Base-by-base conservation (phyloP, 2,797 vertebrate genomes). In the Karalla daura region DNA sequence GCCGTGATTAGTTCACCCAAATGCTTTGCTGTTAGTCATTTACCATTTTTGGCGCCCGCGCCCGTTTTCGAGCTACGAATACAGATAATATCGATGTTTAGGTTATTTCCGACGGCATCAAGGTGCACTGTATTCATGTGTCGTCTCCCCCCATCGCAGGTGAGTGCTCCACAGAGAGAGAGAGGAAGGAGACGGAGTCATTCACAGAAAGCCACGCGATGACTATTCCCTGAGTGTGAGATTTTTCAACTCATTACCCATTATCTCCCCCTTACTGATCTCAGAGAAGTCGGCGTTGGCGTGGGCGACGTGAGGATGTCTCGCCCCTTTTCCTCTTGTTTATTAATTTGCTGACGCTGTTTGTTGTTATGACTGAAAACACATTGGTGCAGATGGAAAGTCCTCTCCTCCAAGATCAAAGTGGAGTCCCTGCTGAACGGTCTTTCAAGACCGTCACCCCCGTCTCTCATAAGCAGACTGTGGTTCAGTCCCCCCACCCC, bases 371-470 rank as follows among this genome's bases (percentile, higher is more conserved):
- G 81, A 75, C 58, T 86, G 77, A 83, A 83, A 85, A 76, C 70
- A 71, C 64, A 50, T 87, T 90, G 86, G 86, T 77, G 90, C 94
- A 95, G 93, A 95, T 95, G 94, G 92, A 94, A 91, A 94, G 87
- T 94, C 74, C 61, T 85, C 70, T 56, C 61, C 70, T 41, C 37
- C 35, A 84, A 94, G 92, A 94, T 96, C 95, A 95, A 96, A 96
- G 94, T 86, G 89, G 92, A 92, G 86, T 91, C 92, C 94, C 93
- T 90, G 94, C 95, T 95, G 93, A 85, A 94, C 83, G 68, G 91
- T 94, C 91, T 95, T 92, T 92, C 71, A 67, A 94, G 91, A 94
- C 90, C 92, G 94, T 95, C 94, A 93, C 94, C 94, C 52, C 93
- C 78, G 87, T 89, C 89, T 89, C 93, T 93, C 89, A 91, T 87